phyloP scores from a whole-genome alignment of 1,140 invertebrate species.

The Drosophila willistoni region DNA sequence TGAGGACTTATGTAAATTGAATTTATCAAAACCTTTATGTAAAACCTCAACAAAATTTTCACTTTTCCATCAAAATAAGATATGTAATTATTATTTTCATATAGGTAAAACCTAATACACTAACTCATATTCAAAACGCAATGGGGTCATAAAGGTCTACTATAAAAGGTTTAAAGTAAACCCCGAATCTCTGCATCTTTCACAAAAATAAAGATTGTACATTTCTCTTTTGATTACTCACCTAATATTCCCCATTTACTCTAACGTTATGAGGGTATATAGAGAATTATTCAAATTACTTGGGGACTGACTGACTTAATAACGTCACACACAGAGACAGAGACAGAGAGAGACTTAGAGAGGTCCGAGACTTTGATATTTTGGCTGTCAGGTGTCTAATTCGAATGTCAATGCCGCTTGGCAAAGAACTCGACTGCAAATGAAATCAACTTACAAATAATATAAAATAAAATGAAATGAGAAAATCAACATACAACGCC shows the following conservation, averaged over 20 bases:
- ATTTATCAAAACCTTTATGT: no score
- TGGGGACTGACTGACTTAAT: slow-evolving; percentile 17
- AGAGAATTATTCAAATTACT: slow-evolving; percentile 31
- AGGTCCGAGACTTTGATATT: slow-evolving; percentile 41
- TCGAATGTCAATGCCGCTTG: slow-evolving; percentile 75
- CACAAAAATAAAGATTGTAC: no score
- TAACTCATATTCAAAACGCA: no score
- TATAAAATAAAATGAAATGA: slow-evolving; percentile 2
- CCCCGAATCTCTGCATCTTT: no score
- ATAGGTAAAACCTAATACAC: no score
- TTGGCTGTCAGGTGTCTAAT: slow-evolving; percentile 74
- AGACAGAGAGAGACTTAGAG: slow-evolving; percentile 31
- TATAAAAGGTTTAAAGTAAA: no score
- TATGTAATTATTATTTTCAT: no score
- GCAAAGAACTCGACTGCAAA: slow-evolving; percentile 54
- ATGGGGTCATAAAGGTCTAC: no score
- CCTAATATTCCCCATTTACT: neutral
- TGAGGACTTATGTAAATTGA: no score
- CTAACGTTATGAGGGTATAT: neutral
- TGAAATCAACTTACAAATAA: slow-evolving; percentile 2
- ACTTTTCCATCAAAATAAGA: no score
- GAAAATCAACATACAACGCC: slow-evolving; percentile 17
- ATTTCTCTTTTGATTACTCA: no score
- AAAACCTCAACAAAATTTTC: no score
- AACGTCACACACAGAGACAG: slow-evolving; percentile 27